Conservation (phyloP, 2,888 invertebrate species). For the Lutraria lutraria region DNA sequence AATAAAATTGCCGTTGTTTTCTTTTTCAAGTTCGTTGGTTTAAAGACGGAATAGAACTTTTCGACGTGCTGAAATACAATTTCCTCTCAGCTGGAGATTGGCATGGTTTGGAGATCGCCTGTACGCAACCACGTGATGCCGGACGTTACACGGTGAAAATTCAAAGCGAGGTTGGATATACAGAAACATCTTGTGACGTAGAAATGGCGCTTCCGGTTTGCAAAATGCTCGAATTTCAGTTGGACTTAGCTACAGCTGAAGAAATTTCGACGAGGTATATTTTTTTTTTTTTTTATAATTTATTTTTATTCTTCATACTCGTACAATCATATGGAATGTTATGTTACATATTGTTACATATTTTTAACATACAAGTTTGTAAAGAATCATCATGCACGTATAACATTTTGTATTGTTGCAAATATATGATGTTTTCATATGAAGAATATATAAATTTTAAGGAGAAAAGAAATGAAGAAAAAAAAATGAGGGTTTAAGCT, state of each 20-base stretch:
- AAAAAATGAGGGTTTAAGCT: no score
- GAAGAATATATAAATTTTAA: no score
- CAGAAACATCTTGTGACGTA: constrained; percentile 63
- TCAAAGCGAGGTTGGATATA: constrained; percentile 58
- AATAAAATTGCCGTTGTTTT: background rate
- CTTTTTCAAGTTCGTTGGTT: constrained; percentile 59
- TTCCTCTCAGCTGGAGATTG: constrained; percentile 65
- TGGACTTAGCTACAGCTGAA: constrained; percentile 33
- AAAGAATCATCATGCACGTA: no score
- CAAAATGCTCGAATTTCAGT: constrained; percentile 11
- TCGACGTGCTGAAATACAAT: constrained; percentile 43
- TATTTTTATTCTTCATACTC: no score
- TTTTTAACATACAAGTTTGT: no score
- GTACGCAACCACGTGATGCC: constrained; percentile 54
- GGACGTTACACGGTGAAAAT: constrained; percentile 68
- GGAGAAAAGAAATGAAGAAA: no score
- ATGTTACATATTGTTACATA: no score
- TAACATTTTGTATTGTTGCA: no score
- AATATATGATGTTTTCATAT: no score
- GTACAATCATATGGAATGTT: no score
- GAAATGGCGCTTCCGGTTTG: constrained; percentile 58
- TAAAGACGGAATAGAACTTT: constrained; percentile 56
- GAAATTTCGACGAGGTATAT: constrained; percentile 34
- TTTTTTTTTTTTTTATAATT: no score
- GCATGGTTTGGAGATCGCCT: constrained; percentile 60